Base-by-base conservation (phyloP, 2,797 vertebrate species). In the Todus mexicanus region DNA sequence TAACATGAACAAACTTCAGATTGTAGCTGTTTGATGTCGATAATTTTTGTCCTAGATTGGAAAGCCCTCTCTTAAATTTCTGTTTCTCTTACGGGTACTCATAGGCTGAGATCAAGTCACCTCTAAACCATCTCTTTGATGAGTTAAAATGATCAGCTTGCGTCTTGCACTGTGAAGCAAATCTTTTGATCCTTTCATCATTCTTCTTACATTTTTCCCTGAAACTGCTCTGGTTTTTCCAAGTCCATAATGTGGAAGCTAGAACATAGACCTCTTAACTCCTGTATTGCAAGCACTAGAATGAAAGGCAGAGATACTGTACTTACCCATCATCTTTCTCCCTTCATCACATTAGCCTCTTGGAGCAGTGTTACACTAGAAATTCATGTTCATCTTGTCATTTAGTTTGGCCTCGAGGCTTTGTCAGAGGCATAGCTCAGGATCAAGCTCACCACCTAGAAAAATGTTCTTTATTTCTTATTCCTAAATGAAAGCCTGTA, bases 121-220 rank as follows among this genome's bases (percentile, higher is more conserved):
- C 77, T 90, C 68, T 82, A 90, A 89, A 74, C 50, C 33, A 38
- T 76, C 69, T 79, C 84, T 90, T 87, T 95, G 88, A 91, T 86
- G 71, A 92, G 26, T 69, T 91, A 87, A 94, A 90, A 76, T 73
- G 66, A 88, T 94, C 68, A 68, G 74, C 42, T 92, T 90, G 75
- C 54, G 27, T 91, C 78, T 87, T 75, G 82, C 78, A 71, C 81
- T 76, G 72, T 57, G 92, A 93, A 83, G n/a, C 37, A 59, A 89
- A 87, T 20, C n/a, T 57, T 95, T 92, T 80, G 57, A 83, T 93
- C 53, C 42, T 89, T 84, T 80, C 19, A 61, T 75, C 33, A 31
- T 76, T 90, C n/a, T 63, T 84, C 29, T 64, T 70, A 18, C 37
- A 53, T 90, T 87, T 80, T 27, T 6, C 29, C 22, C 7, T 77